These are phyloP conservation scores for Serrognathus titanus DNA, from an alignment of 2,888 invertebrate species.

Conservation along the genomic window DNA sequence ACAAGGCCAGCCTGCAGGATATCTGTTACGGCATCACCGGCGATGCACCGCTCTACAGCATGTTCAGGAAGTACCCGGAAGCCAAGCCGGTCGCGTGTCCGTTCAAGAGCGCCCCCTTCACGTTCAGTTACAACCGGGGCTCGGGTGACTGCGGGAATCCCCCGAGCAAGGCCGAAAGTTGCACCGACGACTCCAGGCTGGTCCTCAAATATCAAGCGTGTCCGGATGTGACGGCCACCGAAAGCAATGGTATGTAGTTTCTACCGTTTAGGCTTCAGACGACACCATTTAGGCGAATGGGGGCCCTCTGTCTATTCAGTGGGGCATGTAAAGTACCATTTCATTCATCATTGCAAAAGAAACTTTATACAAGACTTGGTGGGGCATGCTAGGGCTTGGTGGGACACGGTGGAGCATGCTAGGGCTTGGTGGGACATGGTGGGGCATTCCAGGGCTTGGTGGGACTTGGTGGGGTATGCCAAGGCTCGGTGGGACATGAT, in stretches of 20 bases:
- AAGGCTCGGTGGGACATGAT: too few species aligned
- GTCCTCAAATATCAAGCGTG: slow-evolving; percentile 81
- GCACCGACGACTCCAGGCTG: slow-evolving; percentile 77
- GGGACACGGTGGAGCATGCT: too few species aligned
- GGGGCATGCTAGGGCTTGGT: too few species aligned
- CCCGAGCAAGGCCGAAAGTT: slow-evolving; percentile 75
- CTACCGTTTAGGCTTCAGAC: too few species aligned
- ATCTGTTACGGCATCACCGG: slow-evolving; percentile 67
- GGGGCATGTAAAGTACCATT: too few species aligned
- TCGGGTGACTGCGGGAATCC: slow-evolving; percentile 73
- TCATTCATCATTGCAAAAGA: too few species aligned
- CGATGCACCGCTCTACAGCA: slow-evolving; percentile 69
- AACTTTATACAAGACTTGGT: too few species aligned
- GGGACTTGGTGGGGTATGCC: too few species aligned
- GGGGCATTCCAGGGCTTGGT: too few species aligned
- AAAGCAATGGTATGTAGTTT: slow-evolving; percentile 64
- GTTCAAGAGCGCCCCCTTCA: slow-evolving; percentile 76
- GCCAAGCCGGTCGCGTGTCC: slow-evolving; percentile 71
- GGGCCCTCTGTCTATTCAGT: too few species aligned
- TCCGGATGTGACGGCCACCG: slow-evolving; percentile 71
- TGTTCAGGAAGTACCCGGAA: slow-evolving; percentile 68
- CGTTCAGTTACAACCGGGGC: slow-evolving; percentile 75
- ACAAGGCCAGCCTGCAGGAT: slow-evolving; percentile 56
- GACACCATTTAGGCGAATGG: too few species aligned
- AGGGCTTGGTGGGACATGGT: too few species aligned